Conservation (phyloP, 2,888 invertebrate species). For the Nowickia ferox region DNA sequence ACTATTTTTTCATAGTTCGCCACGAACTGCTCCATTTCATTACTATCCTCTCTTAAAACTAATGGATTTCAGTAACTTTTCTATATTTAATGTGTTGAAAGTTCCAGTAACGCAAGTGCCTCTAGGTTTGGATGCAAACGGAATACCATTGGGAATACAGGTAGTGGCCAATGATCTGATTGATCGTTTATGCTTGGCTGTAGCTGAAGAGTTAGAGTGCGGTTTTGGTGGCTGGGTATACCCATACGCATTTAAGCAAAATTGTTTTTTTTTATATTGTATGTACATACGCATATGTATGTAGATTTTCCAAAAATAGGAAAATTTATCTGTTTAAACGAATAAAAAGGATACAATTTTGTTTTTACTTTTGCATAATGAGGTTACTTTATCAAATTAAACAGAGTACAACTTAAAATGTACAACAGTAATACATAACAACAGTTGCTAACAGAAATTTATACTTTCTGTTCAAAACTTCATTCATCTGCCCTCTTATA, state of each 20-base stretch:
- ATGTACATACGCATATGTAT: no score
- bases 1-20: constrained; percentile 91
- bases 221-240: constrained; percentile 96
- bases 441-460: no score
- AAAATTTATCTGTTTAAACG: no score
- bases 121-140: constrained; percentile 91
- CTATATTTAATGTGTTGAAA: constrained; percentile 92
- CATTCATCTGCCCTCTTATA: no score
- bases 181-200: constrained; percentile 92
- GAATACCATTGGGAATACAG: constrained; percentile 94
- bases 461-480: no score
- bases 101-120: constrained; percentile 91
- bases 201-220: constrained; percentile 93
- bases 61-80: constrained; percentile 93
- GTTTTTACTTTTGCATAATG: no score
- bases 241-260: constrained; percentile 83
- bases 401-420: no score
- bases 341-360: no score
- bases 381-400: no score
- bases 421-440: no score
- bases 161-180: constrained; percentile 92
- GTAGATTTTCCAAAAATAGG: no score
- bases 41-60: constrained; percentile 90
- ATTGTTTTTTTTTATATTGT: constrained; percentile 60
- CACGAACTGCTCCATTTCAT: constrained; percentile 92